Evolutionary conservation across 2,113 vertebrate species (phyloP).

Genomic region (Thinocorus orbignyianus): DNA sequence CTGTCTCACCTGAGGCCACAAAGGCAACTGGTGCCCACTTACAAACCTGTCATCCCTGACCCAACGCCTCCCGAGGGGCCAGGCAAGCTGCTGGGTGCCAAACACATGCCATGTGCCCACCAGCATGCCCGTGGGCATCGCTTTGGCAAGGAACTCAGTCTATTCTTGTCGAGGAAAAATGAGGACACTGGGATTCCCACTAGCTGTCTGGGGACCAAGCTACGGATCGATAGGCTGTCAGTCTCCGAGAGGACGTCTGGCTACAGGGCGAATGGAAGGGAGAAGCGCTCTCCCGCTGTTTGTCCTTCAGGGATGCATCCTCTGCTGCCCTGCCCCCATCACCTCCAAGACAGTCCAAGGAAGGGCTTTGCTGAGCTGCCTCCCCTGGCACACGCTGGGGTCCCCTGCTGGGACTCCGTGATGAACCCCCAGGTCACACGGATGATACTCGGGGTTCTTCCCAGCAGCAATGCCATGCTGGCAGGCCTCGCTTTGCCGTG

Average conservation of each 20-base stretch:
- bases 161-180: constrained; percentile 21
- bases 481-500: background rate
- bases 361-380: background rate
- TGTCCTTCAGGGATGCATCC: background rate
- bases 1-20: background rate
- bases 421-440: background rate
- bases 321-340: background rate
- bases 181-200: constrained; percentile 45
- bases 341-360: background rate
- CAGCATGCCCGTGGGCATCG: background rate
- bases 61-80: background rate
- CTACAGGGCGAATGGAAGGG: background rate
- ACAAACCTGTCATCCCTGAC: background rate
- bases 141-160: constrained; percentile 7
- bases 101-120: background rate
- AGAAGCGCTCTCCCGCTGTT: background rate
- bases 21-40: background rate
- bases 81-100: background rate
- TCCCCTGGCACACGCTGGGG: rapidly evolving
- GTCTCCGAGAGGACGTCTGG: background rate
- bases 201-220: background rate
- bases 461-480: background rate
- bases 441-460: background rate
- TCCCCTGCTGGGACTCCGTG: background rate
- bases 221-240: background rate